These are phyloP conservation scores for Mylabris phalerata DNA, from an alignment of 1,140 invertebrate genomes.

Conservation along the genomic window DNA sequence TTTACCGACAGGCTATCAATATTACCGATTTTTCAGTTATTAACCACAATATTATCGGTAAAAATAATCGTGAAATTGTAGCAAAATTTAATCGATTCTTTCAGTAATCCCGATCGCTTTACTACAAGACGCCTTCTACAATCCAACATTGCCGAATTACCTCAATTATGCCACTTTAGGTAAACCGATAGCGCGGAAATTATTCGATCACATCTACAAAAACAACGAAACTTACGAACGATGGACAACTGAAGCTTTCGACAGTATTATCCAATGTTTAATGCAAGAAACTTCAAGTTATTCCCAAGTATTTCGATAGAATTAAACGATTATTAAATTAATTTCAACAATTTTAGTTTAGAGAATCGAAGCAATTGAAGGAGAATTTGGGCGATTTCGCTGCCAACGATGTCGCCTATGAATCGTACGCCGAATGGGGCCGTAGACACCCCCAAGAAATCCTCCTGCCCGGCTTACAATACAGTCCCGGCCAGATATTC, in stretches of 20 bases:
- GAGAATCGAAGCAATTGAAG: conserved; percentile 1
- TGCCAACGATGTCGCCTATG: conserved; percentile 3
- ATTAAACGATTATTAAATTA: not conserved
- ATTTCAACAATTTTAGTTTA: not conserved
- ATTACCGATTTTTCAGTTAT: conserved; percentile 7
- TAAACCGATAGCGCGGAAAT: not conserved
- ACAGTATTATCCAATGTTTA: conserved; percentile 1
- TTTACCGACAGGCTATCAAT: conserved; percentile 4
- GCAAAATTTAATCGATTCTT: not conserved
- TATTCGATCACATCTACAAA: conserved; percentile 5
- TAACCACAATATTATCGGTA: conserved; percentile 5
- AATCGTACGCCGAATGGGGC: conserved; percentile 2
- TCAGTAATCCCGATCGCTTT: conserved; percentile 4
- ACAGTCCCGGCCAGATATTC: conserved; percentile 50
- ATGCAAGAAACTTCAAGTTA: not conserved
- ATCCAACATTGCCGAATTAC: conserved; percentile 6
- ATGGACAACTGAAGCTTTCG: conserved; percentile 1
- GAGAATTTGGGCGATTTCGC: conserved; percentile 1
- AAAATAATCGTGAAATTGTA: not conserved
- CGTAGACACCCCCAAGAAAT: not conserved
- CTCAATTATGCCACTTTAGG: conserved; percentile 7
- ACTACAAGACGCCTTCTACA: conserved; percentile 1
- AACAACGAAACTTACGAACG: not conserved
- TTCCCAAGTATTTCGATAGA: not conserved
- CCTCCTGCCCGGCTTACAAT: conserved; percentile 45